Conservation (phyloP, 2,888 invertebrate genomes). For the Dicyrtoma fusca region DNA sequence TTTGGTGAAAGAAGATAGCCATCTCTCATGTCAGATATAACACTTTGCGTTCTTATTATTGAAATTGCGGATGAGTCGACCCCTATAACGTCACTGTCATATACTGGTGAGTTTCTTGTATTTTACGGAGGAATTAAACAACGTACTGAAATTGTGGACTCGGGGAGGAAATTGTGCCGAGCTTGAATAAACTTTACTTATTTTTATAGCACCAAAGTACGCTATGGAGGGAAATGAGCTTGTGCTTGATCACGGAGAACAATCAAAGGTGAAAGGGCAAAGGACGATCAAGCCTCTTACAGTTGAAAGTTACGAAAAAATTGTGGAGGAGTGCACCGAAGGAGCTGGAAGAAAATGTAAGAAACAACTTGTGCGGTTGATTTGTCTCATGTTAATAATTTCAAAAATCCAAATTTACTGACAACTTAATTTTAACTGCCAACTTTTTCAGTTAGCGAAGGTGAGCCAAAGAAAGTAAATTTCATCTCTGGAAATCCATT, state of each 20-base stretch:
- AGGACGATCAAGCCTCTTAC: constrained; percentile 39
- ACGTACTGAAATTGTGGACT: no score
- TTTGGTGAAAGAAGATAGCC: no score
- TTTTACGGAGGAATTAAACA: no score
- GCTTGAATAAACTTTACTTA: no score
- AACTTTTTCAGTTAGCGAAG: constrained; percentile 20
- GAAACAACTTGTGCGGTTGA: no score
- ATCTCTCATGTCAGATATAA: constrained; percentile 40
- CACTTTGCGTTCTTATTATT: constrained; percentile 50
- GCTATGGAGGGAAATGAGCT: constrained; percentile 38
- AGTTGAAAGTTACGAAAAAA: constrained; percentile 39
- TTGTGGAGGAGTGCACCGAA: constrained; percentile 23
- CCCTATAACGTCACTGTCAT: constrained; percentile 36
- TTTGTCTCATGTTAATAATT: no score
- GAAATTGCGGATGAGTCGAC: constrained; percentile 49
- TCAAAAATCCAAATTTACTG: no score
- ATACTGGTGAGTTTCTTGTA: constrained; percentile 40
- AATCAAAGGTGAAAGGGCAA: constrained; percentile 45
- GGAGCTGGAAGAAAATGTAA: constrained; percentile 25
- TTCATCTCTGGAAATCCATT: constrained; percentile 97
- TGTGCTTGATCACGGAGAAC: constrained; percentile 47
- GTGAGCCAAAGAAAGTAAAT: constrained; percentile 35
- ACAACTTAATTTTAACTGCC: no score
- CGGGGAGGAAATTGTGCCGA: no score
- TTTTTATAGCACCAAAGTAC: constrained; percentile 40